phyloP scores from a whole-genome alignment of 2,888 invertebrate species.

The Cecidostiba fungosa region DNA sequence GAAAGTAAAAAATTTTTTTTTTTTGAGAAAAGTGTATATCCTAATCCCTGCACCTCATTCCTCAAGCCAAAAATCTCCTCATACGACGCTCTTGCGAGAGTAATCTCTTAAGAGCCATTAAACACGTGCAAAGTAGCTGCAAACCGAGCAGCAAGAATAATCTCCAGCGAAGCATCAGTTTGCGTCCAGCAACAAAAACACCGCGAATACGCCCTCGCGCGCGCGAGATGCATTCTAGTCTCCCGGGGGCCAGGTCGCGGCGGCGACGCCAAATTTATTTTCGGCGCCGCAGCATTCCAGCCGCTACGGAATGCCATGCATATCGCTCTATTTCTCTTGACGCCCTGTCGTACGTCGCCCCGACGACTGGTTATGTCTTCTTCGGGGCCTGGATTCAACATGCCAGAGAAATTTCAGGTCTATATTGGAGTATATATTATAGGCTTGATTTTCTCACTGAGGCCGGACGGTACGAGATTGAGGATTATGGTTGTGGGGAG shows the following conservation, averaged over 20 bases:
- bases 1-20: no score
- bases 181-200: neutral
- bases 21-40: no score
- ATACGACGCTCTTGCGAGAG: no score
- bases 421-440: no score
- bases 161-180: neutral
- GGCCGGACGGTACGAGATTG: no score
- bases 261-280: constrained; percentile 49
- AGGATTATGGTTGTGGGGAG: no score
- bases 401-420: neutral
- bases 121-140: constrained; percentile 25
- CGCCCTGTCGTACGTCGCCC: neutral
- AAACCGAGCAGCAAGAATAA: constrained; percentile 1
- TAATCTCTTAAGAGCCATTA: constrained; percentile 1
- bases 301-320: neutral
- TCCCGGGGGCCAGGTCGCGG: neutral
- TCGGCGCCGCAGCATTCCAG: constrained; percentile 46
- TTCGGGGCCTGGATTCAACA: neutral
- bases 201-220: neutral
- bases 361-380: neutral
- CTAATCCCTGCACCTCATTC: no score
- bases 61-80: neutral
- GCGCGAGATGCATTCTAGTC: constrained; percentile 22
- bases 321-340: constrained; percentile 23
- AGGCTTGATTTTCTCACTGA: no score